phyloP scores from a whole-genome alignment of 2,113 vertebrate species.

The Solenodon paradoxus region DNA sequence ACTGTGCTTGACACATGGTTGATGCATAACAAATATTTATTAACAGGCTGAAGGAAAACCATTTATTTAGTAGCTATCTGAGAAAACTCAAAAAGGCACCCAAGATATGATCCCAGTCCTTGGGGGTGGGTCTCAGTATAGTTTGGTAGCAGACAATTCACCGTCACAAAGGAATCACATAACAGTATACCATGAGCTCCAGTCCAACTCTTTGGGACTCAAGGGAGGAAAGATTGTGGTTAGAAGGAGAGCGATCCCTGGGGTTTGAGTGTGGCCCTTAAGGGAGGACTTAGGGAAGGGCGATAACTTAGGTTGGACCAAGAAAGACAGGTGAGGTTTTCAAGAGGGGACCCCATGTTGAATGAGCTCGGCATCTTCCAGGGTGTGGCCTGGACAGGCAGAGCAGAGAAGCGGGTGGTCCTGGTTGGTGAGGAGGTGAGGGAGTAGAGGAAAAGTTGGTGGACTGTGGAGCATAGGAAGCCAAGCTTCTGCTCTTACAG shows the following conservation, averaged over 20 bases:
- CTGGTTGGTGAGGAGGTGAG: not conserved
- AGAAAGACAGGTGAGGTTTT: not conserved
- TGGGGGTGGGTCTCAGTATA: not conserved
- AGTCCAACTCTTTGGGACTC: not conserved
- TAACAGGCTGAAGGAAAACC: not conserved
- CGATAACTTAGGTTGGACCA: not conserved
- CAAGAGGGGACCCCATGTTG: not conserved
- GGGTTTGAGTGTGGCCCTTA: not conserved
- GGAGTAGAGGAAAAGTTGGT: not conserved
- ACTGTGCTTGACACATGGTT: not conserved
- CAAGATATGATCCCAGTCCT: not conserved
- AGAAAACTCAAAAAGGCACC: not conserved
- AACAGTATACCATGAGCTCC: not conserved
- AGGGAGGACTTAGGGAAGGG: not conserved
- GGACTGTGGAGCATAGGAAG: not conserved
- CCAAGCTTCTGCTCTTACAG: not conserved
- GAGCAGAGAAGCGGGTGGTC: not conserved
- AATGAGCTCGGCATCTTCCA: not conserved
- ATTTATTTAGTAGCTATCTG: not conserved
- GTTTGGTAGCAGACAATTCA: not conserved
- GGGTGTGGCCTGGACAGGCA: not conserved
- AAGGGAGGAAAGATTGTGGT: not conserved
- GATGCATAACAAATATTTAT: not conserved
- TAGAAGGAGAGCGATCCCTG: not conserved
- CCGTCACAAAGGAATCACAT: not conserved